A percentile compares a stretch with the other conserved stretches of the same genome.
These are phyloP conservation scores for Sweltsa coloradensis DNA, from an alignment of 1,140 invertebrate genomes.

Conservation along the genomic window DNA sequence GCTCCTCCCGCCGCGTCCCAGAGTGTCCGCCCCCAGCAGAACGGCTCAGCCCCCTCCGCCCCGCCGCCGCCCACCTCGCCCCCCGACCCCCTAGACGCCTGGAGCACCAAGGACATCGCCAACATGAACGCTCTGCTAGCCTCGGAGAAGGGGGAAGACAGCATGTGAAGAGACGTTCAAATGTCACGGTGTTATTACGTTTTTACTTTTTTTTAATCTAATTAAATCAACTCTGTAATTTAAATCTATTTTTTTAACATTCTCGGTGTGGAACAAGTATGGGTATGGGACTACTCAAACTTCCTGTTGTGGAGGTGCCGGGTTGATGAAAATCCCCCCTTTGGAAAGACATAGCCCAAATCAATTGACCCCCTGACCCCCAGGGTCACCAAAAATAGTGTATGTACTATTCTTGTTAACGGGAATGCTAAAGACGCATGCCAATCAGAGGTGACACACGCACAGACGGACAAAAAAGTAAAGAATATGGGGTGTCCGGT, in stretches of 20 bases:
- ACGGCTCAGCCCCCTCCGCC: neutral
- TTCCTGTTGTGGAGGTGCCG: too few species aligned
- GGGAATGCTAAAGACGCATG: too few species aligned
- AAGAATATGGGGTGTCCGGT: too few species aligned
- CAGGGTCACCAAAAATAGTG: too few species aligned
- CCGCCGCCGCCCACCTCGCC: constrained; percentile 27
- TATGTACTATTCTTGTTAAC: too few species aligned
- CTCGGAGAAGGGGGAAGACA: constrained; percentile 37
- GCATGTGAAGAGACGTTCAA: neutral
- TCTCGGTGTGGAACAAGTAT: neutral
- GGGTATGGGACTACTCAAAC: neutral
- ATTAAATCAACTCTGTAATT: neutral
- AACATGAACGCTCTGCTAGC: constrained; percentile 60
- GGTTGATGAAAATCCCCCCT: too few species aligned
- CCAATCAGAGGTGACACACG: too few species aligned
- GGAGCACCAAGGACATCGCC: constrained; percentile 54
- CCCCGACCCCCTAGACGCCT: constrained; percentile 53
- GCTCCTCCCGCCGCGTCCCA: neutral
- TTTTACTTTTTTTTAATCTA: neutral
- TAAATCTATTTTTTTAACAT: neutral
- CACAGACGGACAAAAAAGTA: too few species aligned
- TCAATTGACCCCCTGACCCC: too few species aligned
- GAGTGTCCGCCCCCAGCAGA: neutral
- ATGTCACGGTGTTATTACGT: neutral
- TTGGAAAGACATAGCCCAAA: too few species aligned